phyloP scores from a whole-genome alignment of 2,113 vertebrate genomes.

The Propithecus coquereli region DNA sequence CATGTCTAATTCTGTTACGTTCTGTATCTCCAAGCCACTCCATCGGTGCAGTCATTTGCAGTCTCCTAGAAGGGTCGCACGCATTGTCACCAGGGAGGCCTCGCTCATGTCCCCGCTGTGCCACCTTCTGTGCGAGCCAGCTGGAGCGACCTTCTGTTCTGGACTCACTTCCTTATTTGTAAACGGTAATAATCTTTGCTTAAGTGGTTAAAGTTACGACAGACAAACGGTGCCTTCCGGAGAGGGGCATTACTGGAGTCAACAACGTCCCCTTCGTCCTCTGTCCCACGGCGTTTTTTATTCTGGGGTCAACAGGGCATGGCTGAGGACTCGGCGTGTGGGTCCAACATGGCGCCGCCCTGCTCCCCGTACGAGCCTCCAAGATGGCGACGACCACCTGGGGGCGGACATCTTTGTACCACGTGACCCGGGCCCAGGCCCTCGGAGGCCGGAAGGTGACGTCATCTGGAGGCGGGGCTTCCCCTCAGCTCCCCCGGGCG shows the following conservation, averaged over 20 bases:
- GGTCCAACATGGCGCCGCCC: conserved; percentile 53
- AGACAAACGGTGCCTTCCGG: not conserved
- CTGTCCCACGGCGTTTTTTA: not conserved
- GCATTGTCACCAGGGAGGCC: not conserved
- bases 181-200: not conserved
- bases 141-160: not conserved
- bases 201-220: not conserved
- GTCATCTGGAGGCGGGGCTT: conserved; percentile 9
- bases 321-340: not conserved
- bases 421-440: not conserved
- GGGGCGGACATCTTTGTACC: conserved; percentile 10
- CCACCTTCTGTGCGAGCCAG: not conserved
- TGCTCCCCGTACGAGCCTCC: not conserved
- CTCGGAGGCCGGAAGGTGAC: not conserved
- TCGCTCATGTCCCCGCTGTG: not conserved
- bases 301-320: fast-evolving
- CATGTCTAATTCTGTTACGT: not conserved
- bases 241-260: not conserved
- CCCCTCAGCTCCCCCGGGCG: not conserved
- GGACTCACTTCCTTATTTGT: not conserved
- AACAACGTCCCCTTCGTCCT: not conserved
- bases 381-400: not conserved
- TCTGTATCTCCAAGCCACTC: not conserved
- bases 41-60: not conserved
- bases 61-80: not conserved